Base-by-base conservation (phyloP, 92 coral and sea anemone species). In the Parazoanthus atlanticus region DNA sequence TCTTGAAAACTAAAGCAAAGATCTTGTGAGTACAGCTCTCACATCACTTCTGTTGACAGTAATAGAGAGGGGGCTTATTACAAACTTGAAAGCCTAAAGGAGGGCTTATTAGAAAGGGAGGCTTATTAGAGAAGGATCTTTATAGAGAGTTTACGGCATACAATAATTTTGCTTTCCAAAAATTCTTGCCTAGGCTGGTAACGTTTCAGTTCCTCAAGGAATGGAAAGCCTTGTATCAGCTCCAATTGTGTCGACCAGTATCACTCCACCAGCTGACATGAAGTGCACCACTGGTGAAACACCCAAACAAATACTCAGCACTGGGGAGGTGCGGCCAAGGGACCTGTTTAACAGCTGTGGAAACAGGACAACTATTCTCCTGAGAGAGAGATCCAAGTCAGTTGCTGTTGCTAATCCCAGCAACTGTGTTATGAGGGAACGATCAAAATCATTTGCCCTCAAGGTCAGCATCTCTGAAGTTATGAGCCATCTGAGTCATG, bases 381-480 rank as follows among this genome's bases (percentile, higher is more conserved):
- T 77, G 83, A 89, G 93, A 80, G 91, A 91, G 13, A 91, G 93
- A 46, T 90, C 93, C n/a, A 61, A 91, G 61, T 84, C 94, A 2
- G 73, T 89, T 10, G 92, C 94, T 61, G 88, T 91, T 1, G 95
- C 90, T 49, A 94, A 89, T 76, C 91, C 94, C 5, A 88, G 92
- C 85, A 91, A 34, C 23, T 71, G 77, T 38, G 87, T 88, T 8
- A 49, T 79, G 23, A 95, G 96, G 86, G 92, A 94, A 77, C 93
- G 98, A 34, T 97, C 99, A 12, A 97, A 95, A 87, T 97, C 99
- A 16, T 93, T 97, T 89, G 96, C 99, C 30, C 91, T 95, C 29
- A 97, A 97, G 98, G 99, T 97, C 89, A 26, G 61, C 36, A 29
- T 41, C 21, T 10, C 31, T 32, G 11, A 82, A 41, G 32, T 47